These are phyloP conservation scores for Eupeodes luniger DNA, from an alignment of 2,888 invertebrate species.

Conservation along the genomic window DNA sequence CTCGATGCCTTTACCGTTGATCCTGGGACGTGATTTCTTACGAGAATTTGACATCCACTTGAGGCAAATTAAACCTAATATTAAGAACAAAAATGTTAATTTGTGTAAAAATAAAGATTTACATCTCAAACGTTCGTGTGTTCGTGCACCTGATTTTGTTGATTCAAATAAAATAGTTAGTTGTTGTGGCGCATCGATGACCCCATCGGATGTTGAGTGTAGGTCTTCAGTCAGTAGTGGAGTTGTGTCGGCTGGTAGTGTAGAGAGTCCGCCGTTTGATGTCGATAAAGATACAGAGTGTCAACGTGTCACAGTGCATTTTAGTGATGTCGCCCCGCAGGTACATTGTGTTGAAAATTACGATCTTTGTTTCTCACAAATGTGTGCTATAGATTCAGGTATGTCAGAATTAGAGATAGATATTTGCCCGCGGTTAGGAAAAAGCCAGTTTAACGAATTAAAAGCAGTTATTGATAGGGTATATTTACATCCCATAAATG, in stretches of 20 bases:
- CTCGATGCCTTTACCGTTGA: constrained; percentile 36
- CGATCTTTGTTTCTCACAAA: not conserved
- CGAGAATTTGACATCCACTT: constrained; percentile 22
- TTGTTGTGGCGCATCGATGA: not conserved
- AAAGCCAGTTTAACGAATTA: not conserved
- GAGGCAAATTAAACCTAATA: not conserved
- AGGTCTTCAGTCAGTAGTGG: too few species aligned
- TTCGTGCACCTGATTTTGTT: not conserved
- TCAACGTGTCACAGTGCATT: too few species aligned
- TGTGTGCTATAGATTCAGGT: too few species aligned
- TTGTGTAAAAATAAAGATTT: not conserved
- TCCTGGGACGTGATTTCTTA: constrained; percentile 41
- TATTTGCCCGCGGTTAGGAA: too few species aligned
- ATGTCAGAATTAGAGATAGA: too few species aligned
- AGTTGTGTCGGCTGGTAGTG: not conserved
- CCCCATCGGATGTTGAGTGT: not conserved
- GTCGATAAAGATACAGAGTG: too few species aligned
- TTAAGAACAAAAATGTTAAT: not conserved
- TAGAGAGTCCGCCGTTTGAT: not conserved
- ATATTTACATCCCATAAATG: constrained; percentile 5
- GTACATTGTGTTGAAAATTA: too few species aligned
- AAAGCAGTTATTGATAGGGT: not conserved
- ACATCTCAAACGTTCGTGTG: not conserved
- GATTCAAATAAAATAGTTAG: not conserved
- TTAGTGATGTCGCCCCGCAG: too few species aligned